Percentiles rank a stretch among this genome's conserved stretches.
These are phyloP conservation scores for Chaetorhynchus papuensis DNA, from an alignment of 2,113 vertebrate genomes.

Conservation along the genomic window DNA sequence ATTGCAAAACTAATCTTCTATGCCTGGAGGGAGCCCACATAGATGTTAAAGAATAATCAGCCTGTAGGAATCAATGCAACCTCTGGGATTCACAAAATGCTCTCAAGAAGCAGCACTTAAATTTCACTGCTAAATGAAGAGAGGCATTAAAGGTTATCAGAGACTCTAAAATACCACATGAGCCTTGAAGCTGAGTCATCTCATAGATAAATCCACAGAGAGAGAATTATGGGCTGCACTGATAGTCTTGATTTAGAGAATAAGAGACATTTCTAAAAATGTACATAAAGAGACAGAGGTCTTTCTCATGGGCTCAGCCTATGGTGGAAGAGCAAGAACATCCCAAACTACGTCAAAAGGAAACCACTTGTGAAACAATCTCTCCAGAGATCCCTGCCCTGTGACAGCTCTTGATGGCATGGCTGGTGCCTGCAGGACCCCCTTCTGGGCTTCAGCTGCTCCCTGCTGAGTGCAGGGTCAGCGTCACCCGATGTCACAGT, in stretches of 20 bases:
- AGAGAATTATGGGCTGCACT: not conserved
- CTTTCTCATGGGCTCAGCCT: not conserved
- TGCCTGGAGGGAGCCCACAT: not conserved
- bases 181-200: not conserved
- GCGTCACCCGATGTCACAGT: rapidly evolving
- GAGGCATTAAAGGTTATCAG: not conserved
- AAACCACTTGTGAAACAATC: not conserved
- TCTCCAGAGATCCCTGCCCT: not conserved
- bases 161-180: not conserved
- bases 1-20: not conserved
- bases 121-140: not conserved
- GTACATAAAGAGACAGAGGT: not conserved
- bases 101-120: not conserved
- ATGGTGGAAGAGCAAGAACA: rapidly evolving
- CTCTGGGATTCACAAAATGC: not conserved
- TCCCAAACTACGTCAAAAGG: not conserved
- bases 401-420: not conserved
- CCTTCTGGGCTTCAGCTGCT: not conserved
- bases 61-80: not conserved
- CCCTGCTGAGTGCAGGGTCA: not conserved
- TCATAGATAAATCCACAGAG: not conserved
- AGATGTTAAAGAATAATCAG: not conserved
- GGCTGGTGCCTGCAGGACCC: not conserved
- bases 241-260: not conserved
- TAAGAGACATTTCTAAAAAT: not conserved